Base-by-base conservation (phyloP, 1,140 invertebrate species). In the Bombus pascuorum region DNA sequence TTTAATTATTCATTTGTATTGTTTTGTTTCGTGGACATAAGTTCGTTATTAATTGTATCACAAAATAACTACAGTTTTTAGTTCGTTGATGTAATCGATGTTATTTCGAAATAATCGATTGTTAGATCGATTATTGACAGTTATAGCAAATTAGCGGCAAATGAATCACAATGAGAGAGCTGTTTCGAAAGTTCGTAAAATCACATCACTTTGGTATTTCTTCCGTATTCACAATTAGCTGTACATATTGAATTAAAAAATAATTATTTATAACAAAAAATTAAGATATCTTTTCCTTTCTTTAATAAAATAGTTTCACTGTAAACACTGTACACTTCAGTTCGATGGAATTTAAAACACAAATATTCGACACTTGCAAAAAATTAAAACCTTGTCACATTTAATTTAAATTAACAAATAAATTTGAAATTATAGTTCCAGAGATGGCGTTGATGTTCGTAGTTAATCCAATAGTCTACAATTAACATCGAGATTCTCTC, bases 21-120 rank as follows among this genome's bases (percentile, higher is more conserved):
- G 13, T 57, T 53, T 10, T 34, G 34, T 13, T 37, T 44, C 4
- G 3, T 12, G 8, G 10, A 3, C 22, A 34, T 53, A 34, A 53
- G 10, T 75, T 75, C 73, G 73, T 75, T 75, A 32, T 57, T 53
- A 32, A 42, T 9, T 75, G 4, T 34, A 75, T 75, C 32, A 75
- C 44, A 34, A 53, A 53, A 53, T 53, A 47, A 39, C 37, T 4
- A 39, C 3, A 28, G 3, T 42, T 66, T 71, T 57, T 25, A 53
- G 10, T 57, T 75, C 47, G 74, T 59, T 28, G 32, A 57, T 34
- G 42, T 12, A 32, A 32, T 73, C 71, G 39, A 47, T 59, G 13
- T 57, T 59, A 12, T n/a, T 8, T n/a, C 9, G 22, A 32, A 28
- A 25, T 74, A 53, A 75, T 44, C 39, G 76, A 78, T 78, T n/a